phyloP scores from a whole-genome alignment of 2,888 invertebrate genomes.

The Apamea anceps region DNA sequence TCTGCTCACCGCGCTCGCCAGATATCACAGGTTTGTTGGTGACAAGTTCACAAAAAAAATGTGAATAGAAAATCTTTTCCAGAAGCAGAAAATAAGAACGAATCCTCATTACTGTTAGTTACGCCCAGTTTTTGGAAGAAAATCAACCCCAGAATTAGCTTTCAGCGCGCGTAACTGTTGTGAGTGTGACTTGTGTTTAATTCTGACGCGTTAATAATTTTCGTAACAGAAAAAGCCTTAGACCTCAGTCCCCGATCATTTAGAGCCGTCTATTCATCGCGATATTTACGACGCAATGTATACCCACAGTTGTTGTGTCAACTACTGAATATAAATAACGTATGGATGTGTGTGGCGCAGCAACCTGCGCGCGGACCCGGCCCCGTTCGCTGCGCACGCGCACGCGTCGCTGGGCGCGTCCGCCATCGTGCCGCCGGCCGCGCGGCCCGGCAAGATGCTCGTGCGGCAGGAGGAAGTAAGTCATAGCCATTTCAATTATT shows the following conservation, averaged over 20 bases:
- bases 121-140: too few species aligned
- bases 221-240: too few species aligned
- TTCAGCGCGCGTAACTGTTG: too few species aligned
- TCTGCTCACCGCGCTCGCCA: constrained; percentile 91
- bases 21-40: constrained; percentile 91
- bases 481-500: neutral
- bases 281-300: neutral
- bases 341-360: constrained; percentile 73
- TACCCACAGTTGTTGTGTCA: too few species aligned
- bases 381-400: constrained; percentile 87
- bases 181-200: too few species aligned
- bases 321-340: neutral
- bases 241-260: neutral
- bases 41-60: too few species aligned
- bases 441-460: constrained; percentile 81
- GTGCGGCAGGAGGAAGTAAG: constrained; percentile 78
- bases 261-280: neutral
- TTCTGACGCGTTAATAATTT: too few species aligned
- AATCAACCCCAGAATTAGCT: too few species aligned
- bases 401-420: constrained; percentile 89
- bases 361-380: constrained; percentile 93
- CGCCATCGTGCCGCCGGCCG: constrained; percentile 80
- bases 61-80: too few species aligned
- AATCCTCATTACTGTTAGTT: too few species aligned
- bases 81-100: too few species aligned